Evolutionary conservation across 2,113 vertebrate genomes (phyloP), one percentile per base, ranked within the genome.

Genomic region (Ceyx margarethae): DNA sequence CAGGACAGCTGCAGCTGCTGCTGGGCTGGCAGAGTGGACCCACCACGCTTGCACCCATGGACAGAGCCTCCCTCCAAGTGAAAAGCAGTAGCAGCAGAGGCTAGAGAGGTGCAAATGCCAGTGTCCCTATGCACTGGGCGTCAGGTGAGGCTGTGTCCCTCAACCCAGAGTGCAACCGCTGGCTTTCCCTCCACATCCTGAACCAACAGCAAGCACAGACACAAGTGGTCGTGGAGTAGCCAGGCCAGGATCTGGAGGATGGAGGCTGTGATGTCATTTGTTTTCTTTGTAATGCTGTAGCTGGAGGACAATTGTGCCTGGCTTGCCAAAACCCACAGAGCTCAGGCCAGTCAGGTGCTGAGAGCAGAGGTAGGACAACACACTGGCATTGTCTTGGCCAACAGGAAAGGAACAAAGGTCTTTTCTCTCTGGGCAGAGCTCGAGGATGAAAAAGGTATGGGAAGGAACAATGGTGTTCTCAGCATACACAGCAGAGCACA

Each of bases 331-430:
- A 72, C 15, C 85, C 79, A 90, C 76, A 86, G 76, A 71, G 71
- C 87, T 31, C 0, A 0, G 51, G 54, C 78, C 5, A 3, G 96
- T 94, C 95, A 96, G 94, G 95, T 95, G 95, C 91, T 74, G 78
- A 48, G 79, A 86, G 85, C 95, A 86, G 94, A 96, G 94, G 93
- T 91, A 92, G 85, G 81, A 95, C 94, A 96, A 93, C 75, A 92
- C 90, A 45, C 72, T 75, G 87, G 73, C 93, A 93, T 90, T 96
- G 95, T 96, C 90, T 65, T 3, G 13, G 85, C 85, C 46, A 50
- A 72, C 37, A 46, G 73, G 66, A 68, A 72, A 64, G 80, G 66
- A 93, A 96, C 95, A 96, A 95, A 88, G 83, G 71, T 37, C 87
- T 94, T 88, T 92, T 95, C 85, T 92, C 76, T 65, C 20, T 6